These are phyloP conservation scores for Mixornis gularis DNA, from an alignment of 2,113 vertebrate genomes.

Conservation along the genomic window DNA sequence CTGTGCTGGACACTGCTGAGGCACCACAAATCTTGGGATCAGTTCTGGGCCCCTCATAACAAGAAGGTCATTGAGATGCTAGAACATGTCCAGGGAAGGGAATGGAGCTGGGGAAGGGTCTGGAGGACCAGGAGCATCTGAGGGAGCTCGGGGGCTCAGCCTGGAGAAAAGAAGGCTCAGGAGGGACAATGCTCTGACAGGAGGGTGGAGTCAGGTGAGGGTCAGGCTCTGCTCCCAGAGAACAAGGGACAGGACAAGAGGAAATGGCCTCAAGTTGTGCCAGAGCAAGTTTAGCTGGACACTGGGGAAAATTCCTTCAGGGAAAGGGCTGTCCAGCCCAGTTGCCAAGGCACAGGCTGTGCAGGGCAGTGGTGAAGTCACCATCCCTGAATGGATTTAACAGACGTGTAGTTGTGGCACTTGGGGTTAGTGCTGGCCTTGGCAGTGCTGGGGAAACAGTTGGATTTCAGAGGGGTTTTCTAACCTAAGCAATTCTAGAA, in stretches of 20 bases:
- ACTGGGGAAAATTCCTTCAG: background rate
- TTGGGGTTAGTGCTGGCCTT: background rate
- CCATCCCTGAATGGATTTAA: background rate
- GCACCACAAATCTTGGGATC: background rate
- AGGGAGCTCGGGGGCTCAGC: background rate
- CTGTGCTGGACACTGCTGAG: background rate
- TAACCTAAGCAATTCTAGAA: background rate
- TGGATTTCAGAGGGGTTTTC: background rate
- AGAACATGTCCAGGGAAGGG: background rate
- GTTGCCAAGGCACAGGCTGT: background rate
- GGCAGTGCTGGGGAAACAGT: background rate
- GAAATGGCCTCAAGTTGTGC: accelerated
- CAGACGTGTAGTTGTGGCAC: background rate
- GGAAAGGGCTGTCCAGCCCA: background rate
- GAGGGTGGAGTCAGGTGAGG: background rate
- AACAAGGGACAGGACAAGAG: background rate
- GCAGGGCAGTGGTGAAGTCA: background rate
- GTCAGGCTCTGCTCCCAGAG: background rate
- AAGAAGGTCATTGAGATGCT: background rate
- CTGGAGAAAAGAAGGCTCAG: background rate
- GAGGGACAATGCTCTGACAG: background rate
- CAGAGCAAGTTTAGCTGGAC: background rate
- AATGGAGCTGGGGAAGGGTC: background rate
- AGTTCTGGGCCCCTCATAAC: background rate
- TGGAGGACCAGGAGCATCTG: background rate